Base-by-base conservation (phyloP, 2,797 vertebrate species). In the Tenualosa ilisha region DNA sequence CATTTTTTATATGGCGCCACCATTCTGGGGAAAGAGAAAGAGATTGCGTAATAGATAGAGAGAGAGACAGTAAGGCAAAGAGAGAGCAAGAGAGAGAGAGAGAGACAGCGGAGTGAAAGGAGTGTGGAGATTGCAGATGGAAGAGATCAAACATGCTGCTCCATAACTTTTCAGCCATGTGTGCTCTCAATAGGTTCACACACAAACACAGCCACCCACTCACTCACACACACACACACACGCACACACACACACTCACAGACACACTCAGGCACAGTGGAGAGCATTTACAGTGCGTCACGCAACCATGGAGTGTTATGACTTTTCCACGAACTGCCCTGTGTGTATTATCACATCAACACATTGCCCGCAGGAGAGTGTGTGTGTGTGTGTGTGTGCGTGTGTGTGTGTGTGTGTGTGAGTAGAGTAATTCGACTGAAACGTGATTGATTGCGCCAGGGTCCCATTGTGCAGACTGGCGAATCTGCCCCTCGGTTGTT, bases 161-260 rank as follows among this genome's bases (percentile, higher is more conserved):
- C 63, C 63, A 85, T 81, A 86, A 85, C 86, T 68, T 65, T 15
- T 56, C 51, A 61, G 6, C 24, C 43, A 84, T 22, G 31, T 54
- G 46, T 24, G 54, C 61, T 50, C 24, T 7, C 40, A 50, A n/a
- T 26, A 50, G 22, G 9, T 24, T 50, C 31, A 46, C 54, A 43
- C 50, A 65, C 46, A 49, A 88, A 86, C 46, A 88, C 85, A 89
- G 84, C 86, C 86, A 82, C 83, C 85, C 61, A 63, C n/a, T 2
- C 61, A 24, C 61, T 24, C 61, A 63, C 40, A 81, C 68, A 84
- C 82, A 83, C 63, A 31, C 75, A 53, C 26, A 72, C 82, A 63
- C 54, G 40, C 43, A 40, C 51, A 84, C 84, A 81, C 84, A 65
- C 79, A 84, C 51, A 59, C 40, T 11, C 22, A 59, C 31, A 85